Percentiles rank a stretch among this genome's conserved stretches.
phyloP scores from a whole-genome alignment of 2,797 vertebrate species.

The Diplodus sargus region DNA sequence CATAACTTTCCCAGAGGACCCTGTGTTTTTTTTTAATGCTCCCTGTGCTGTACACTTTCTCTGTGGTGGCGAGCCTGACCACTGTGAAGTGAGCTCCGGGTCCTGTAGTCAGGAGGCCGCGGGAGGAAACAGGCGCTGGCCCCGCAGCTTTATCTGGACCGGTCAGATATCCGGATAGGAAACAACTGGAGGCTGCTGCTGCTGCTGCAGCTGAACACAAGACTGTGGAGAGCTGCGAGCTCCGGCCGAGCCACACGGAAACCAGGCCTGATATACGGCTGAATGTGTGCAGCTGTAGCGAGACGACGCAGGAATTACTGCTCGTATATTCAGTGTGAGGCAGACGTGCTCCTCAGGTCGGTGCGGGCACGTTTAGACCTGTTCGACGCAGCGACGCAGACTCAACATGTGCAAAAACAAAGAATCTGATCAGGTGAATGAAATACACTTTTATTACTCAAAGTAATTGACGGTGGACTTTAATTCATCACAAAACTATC shows the following conservation, averaged over 20 bases:
- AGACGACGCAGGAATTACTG: neutral
- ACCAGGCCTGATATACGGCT: conserved; percentile 62
- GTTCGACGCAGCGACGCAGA: neutral
- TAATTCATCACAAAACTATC: neutral
- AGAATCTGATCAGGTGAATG: neutral
- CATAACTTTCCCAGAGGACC: conserved; percentile 28
- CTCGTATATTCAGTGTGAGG: conserved; percentile 23
- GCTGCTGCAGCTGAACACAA: conserved; percentile 67
- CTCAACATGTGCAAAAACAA: neutral
- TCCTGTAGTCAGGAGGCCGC: conserved; percentile 59
- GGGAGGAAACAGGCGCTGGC: conserved; percentile 91
- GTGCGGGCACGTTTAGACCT: conserved; percentile 1
- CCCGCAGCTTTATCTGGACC: conserved; percentile 93
- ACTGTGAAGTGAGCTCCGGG: conserved; percentile 43
- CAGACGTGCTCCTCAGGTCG: conserved; percentile 4
- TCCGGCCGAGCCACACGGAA: conserved; percentile 56
- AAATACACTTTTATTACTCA: neutral
- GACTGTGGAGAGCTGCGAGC: conserved; percentile 49
- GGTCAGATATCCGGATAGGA: conserved; percentile 98
- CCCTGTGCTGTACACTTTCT: conserved; percentile 16
- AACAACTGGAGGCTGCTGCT: conserved; percentile 88
- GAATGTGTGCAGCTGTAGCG: conserved; percentile 16
- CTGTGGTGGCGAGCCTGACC: conserved; percentile 59
- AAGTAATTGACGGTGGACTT: neutral
- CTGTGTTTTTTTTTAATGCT: neutral